Evolutionary conservation across 2,113 vertebrate genomes (phyloP), one percentile per base, ranked within the genome.

Genomic region (Syrrhaptes paradoxus): DNA sequence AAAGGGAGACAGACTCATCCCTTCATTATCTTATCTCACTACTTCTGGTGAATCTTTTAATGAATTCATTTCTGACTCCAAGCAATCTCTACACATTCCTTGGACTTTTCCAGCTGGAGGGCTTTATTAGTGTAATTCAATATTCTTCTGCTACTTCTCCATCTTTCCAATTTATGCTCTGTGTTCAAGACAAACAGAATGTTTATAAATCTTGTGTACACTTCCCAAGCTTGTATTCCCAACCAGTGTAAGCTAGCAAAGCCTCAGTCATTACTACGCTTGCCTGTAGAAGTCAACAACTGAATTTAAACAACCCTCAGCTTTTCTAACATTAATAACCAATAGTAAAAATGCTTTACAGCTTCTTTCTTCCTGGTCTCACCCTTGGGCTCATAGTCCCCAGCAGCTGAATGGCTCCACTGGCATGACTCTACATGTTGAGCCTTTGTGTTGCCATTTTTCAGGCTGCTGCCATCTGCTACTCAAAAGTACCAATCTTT

Each of bases 371-470:
- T 61, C 32, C 20, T 74, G 51, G 25, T 8, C 13, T 43, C 29
- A 41, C 52, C 11, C 14, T 49, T 68, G 58, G n/a, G 11, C 16
- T 88, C 15, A 15, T 52, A 68, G 32, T 38, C 3, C 14, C 25
- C 59, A 77, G 45, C 19, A 58, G 59, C 19, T 66, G 59, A 58
- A 74, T 28, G 74, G 15, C 13, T 63, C 16, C 38, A 41, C 6
- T 46, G 54, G 1, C n/a, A 49, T 34, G 32, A 71, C 54, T 72
- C 1, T 2, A 24, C 26, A 32, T 0, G 0, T 10, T 51, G 18
- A 24, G 26, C 65, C 9, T 52, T 58, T 32, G 24, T 61, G 70
- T 6, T 75, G 26, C 26, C 28, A 8, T 65, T 89, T 89, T 82
- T 68, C 34, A 52, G 21, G 36, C 58, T 61, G 13, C 41, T 87